Evolutionary conservation across 2,113 vertebrate species (phyloP).

Genomic region (Chitala chitala): DNA sequence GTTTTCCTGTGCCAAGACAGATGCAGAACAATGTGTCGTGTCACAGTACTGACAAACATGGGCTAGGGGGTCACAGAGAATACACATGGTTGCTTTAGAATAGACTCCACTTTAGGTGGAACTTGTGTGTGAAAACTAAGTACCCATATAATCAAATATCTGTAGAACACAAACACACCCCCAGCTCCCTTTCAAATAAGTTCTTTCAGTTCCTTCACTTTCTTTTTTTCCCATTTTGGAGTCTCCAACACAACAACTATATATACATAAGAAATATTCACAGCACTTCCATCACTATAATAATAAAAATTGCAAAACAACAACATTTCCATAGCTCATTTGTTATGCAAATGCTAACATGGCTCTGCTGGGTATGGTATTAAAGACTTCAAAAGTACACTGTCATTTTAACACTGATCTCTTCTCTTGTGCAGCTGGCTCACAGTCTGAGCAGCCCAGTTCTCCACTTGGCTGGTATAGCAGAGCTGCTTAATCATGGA

Average conservation of each 20-base stretch:
- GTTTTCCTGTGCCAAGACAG: neutral
- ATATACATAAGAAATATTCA: slow-evolving; percentile 18
- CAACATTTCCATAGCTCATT: slow-evolving; percentile 22
- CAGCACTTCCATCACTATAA: slow-evolving; percentile 13
- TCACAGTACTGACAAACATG: neutral
- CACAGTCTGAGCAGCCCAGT: neutral
- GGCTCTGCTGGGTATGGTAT: neutral
- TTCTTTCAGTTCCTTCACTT: neutral
- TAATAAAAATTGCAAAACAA: slow-evolving; percentile 15
- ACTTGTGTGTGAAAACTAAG: neutral
- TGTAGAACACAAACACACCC: neutral
- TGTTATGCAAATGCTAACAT: neutral
- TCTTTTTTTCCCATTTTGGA: neutral
- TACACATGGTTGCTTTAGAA: neutral
- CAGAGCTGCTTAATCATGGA: too few relatives aligned
- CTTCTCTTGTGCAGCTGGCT: neutral
- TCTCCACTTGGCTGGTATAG: too few relatives aligned
- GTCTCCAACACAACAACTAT: slow-evolving; percentile 10
- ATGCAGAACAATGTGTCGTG: neutral
- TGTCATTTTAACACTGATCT: neutral
- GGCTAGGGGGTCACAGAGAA: neutral
- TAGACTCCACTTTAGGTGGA: neutral
- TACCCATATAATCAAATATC: neutral
- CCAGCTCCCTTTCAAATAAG: neutral
- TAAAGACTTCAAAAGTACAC: slow-evolving; percentile 17